Evolutionary conservation across 2,797 vertebrate genomes (phyloP), one percentile per base, ranked within the genome.

Genomic region (Atherinosoma microstoma): DNA sequence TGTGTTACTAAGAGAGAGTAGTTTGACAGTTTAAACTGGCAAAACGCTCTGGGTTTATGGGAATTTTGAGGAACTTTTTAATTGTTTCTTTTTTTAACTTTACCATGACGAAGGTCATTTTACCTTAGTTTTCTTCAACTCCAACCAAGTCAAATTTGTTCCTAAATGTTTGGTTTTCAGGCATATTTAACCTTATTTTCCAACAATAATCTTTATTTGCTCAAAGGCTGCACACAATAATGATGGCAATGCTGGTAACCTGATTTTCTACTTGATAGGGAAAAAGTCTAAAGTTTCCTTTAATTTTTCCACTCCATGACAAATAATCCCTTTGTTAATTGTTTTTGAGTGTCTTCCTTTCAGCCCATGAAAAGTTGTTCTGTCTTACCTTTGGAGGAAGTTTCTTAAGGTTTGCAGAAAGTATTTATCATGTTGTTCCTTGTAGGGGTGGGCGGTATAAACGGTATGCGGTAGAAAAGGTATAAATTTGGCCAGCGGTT

Each of bases 321-420:
- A 49, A 49, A 49, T 3, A 22, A 22, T 18, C 16, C 40, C 15
- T 4, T 13, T 42, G 40, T 42, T 18, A 6, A 2, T 18, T 47
- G 40, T 45, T 18, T 45, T 45, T 45, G 40, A 45, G 16, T 45
- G 12, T 45, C 16, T 20, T 18, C 42, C 15, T 22, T 51, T 51
- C 7, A 22, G 49, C 24, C 61, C 45, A 66, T 10, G 20, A 36
- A 66, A 42, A 45, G 22, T 64, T 57, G 16, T 47, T 22, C 10
- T 69, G 56, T 62, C 11, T 27, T 49, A 35, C 58, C 59, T 42
- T 67, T 60, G 45, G 3, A 4, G 49, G n/a, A 22, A 51, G 49
- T 11, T 51, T 24, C 18, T 45, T 16, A 42, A 42, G 40, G 42
- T 45, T 4, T 45, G 13, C 6, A 16, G 8, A 9, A 27, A 49